Percentiles rank a stretch among this genome's conserved stretches.
Conservation (phyloP, 23 tunicate genomes). For the Corella eumyota region DNA sequence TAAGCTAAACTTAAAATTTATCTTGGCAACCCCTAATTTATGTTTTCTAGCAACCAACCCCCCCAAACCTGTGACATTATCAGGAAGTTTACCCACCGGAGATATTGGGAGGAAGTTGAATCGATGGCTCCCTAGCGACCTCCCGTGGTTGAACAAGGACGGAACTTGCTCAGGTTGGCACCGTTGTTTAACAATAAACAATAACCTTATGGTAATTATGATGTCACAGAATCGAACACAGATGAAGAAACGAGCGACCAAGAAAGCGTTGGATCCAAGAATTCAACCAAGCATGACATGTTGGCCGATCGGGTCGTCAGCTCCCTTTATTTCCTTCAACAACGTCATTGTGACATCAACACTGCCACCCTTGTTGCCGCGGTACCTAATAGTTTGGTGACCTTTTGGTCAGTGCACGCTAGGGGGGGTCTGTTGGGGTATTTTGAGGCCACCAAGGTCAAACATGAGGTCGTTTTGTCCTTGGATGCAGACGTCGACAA, state of each 20-base stretch:
- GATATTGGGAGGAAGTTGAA: too few species aligned
- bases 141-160: background rate
- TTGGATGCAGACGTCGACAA: slow-evolving; percentile 24
- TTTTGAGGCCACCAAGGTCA: slow-evolving; percentile 12
- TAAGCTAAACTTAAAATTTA: too few species aligned
- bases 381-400: slow-evolving; percentile 8
- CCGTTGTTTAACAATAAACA: background rate
- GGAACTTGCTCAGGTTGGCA: background rate
- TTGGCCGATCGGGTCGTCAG: background rate
- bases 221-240: background rate
- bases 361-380: slow-evolving; percentile 28
- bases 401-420: slow-evolving; percentile 38
- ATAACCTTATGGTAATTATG: background rate
- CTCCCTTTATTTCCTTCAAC: background rate
- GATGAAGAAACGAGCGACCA: slow-evolving; percentile 5
- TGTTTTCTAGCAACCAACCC: too few species aligned
- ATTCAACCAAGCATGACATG: background rate
- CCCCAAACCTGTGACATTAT: too few species aligned
- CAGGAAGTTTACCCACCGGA: too few species aligned
- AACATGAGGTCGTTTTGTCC: slow-evolving; percentile 20
- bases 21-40: too few species aligned
- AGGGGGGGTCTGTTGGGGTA: slow-evolving; percentile 33
- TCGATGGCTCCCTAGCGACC: background rate
- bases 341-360: slow-evolving; percentile 20
- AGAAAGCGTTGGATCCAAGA: background rate